A percentile compares a stretch with the other conserved stretches of the same genome.
Evolutionary conservation across 2,888 invertebrate species (phyloP).

Genomic region (Drosophila nr. fundita): DNA sequence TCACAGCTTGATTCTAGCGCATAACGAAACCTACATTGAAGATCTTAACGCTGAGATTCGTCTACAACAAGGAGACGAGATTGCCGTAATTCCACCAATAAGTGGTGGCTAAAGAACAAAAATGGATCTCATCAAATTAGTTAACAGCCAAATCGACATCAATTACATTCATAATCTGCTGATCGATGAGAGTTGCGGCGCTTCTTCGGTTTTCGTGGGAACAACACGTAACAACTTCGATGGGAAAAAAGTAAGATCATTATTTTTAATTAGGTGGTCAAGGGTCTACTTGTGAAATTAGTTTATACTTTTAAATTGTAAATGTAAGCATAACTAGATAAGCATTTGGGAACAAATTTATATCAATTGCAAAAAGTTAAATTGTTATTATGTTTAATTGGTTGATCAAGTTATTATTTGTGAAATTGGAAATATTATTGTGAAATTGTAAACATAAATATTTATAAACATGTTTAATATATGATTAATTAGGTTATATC

Average conservation of each 20-base stretch:
- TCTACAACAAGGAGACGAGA: conserved; percentile 90
- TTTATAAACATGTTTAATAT: background rate
- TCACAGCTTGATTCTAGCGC: conserved; percentile 90
- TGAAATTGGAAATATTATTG: too few species aligned
- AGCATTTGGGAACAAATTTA: background rate
- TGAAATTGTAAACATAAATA: background rate
- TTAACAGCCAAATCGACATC: conserved; percentile 88
- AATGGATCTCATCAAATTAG: conserved; percentile 91
- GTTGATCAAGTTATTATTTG: too few species aligned
- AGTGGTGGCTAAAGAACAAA: conserved; percentile 92
- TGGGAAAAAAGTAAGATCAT: conserved; percentile 88
- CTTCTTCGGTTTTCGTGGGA: conserved; percentile 95
- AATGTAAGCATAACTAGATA: background rate
- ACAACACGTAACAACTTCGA: conserved; percentile 94
- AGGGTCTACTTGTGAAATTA: background rate
- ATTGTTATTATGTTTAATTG: background rate
- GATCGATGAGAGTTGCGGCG: conserved; percentile 91
- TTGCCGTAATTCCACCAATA: conserved; percentile 97
- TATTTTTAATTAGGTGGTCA: background rate
- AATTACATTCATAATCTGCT: conserved; percentile 89
- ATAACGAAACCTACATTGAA: conserved; percentile 92
- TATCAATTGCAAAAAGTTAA: background rate
- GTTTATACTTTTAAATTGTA: background rate
- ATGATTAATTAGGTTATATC: conserved; percentile 88
- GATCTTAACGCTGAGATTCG: conserved; percentile 86